Percentiles rank a stretch among this genome's conserved stretches.
Conservation (phyloP, 30 jellyfish, hydroid and myxozoan genomes). For the Aurelia coerulea region DNA sequence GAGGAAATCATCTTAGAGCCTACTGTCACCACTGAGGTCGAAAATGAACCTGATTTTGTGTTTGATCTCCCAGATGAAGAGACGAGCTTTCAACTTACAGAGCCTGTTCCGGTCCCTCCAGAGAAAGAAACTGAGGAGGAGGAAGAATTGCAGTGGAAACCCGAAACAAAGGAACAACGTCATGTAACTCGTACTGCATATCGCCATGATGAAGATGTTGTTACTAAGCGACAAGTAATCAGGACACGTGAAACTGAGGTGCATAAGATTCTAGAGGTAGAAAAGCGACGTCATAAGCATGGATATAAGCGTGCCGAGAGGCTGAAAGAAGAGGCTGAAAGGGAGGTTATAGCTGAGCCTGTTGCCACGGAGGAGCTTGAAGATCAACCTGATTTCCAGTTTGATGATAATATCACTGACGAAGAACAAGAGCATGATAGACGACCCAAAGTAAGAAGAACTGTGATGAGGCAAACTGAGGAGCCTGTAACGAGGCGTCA, state of each 20-base stretch:
- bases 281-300: background rate
- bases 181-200: constrained; percentile 33
- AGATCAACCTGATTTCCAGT: constrained; percentile 11
- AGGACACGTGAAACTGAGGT: constrained; percentile 30
- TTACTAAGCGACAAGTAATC: constrained; percentile 46
- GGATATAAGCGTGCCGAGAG: too few species aligned
- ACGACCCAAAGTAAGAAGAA: background rate
- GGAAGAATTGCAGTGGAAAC: background rate
- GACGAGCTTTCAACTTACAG: background rate
- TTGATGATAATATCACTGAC: background rate
- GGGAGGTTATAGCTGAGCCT: background rate
- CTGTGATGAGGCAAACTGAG: background rate
- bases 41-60: constrained; percentile 11
- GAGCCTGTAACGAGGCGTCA: constrained; percentile 4
- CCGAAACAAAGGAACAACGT: background rate
- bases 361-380: background rate
- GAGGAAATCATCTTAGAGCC: constrained; percentile 58
- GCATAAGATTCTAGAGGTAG: constrained; percentile 1
- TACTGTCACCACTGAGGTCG: constrained; percentile 31
- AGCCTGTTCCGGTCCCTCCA: background rate
- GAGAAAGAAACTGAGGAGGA: background rate
- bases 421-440: background rate
- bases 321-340: background rate
- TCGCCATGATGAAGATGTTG: constrained; percentile 18
- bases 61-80: constrained; percentile 1